Evolutionary conservation across 2,888 invertebrate species (phyloP).

Genomic region (Pristionchus entomophagus): DNA sequence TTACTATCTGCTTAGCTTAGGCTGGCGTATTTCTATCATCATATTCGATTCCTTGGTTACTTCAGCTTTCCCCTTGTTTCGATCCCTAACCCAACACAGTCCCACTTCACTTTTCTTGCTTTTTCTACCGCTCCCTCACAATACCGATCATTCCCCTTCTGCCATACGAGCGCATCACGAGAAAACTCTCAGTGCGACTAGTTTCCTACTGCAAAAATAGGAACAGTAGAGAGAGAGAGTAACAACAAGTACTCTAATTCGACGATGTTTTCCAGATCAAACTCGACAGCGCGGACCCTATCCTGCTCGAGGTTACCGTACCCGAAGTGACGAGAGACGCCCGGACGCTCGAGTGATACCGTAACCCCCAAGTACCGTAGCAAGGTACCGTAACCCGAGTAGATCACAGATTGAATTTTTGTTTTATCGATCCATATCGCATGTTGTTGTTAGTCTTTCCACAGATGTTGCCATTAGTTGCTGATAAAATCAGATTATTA

Average conservation of each 20-base stretch:
- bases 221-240: too few species aligned
- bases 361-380: neutral
- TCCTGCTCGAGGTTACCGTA: conserved; percentile 51
- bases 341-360: conserved; percentile 45
- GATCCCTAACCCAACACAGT: too few species aligned
- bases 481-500: conserved; percentile 18
- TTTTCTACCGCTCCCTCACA: neutral
- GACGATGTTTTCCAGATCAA: conserved; percentile 80
- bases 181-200: neutral
- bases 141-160: neutral
- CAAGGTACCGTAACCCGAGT: neutral
- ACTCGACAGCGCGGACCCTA: conserved; percentile 49
- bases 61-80: too few species aligned
- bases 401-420: conserved; percentile 11
- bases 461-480: conserved; percentile 10
- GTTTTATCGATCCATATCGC: neutral
- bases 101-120: too few species aligned
- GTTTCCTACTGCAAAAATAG: conserved; percentile 23
- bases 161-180: neutral
- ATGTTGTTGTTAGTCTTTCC: neutral
- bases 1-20: too few species aligned
- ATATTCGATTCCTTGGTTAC: too few species aligned
- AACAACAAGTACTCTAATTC: neutral
- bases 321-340: conserved; percentile 53
- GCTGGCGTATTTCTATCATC: too few species aligned